Percentiles rank a stretch among this genome's conserved stretches.
Conservation (phyloP, 2,888 invertebrate species). For the Diogma glabrata region DNA sequence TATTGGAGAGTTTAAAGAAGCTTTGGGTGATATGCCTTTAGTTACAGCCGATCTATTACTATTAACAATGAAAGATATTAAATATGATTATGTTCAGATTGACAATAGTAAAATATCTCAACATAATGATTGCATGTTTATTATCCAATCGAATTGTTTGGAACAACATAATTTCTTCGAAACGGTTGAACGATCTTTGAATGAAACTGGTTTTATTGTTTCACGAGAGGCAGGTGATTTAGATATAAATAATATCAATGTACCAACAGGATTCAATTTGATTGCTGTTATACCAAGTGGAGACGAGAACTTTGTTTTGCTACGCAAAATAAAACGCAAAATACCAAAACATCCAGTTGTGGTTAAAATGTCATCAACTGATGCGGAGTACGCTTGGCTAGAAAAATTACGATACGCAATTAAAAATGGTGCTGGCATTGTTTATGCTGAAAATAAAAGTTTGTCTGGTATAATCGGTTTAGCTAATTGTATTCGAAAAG, state of each 20-base stretch:
- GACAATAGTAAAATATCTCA: conserved; percentile 47
- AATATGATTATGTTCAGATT: conserved; percentile 43
- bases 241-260: conserved; percentile 31
- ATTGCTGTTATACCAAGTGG: conserved; percentile 27
- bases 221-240: conserved; percentile 44
- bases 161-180: conserved; percentile 30
- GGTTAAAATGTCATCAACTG: conserved; percentile 25
- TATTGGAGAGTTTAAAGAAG: conserved; percentile 43
- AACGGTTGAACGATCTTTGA: conserved; percentile 40
- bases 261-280: conserved; percentile 26
- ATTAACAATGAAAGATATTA: conserved; percentile 29
- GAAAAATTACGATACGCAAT: conserved; percentile 26
- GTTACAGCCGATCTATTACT: conserved; percentile 54
- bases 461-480: conserved; percentile 78
- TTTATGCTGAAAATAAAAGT: conserved; percentile 52
- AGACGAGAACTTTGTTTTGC: conserved; percentile 27
- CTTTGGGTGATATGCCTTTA: conserved; percentile 55
- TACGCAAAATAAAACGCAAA: conserved; percentile 26
- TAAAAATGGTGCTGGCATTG: conserved; percentile 29
- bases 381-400: conserved; percentile 30
- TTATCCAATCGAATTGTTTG: conserved; percentile 25
- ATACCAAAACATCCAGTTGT: conserved; percentile 20
- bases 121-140: conserved; percentile 29
- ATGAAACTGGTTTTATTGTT: conserved; percentile 48
- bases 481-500: conserved; percentile 72